Evolutionary conservation across 2,888 invertebrate genomes (phyloP), one percentile per base, ranked within the genome.

Genomic region (Nephrotoma guestfalica): DNA sequence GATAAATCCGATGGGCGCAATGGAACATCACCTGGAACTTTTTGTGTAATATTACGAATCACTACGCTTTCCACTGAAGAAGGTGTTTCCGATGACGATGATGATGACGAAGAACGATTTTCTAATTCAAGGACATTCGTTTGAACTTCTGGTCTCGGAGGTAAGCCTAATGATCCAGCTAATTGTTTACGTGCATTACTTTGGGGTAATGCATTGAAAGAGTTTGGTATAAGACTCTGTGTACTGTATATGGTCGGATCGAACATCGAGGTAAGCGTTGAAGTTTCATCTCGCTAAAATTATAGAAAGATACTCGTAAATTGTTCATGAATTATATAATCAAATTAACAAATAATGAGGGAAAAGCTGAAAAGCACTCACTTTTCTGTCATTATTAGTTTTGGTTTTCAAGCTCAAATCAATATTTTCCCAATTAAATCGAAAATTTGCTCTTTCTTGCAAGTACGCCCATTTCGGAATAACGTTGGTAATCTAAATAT

Each of bases 231-330:
- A 85, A 89, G 86, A 11, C 89, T 88, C 86, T 91, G 91, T 83
- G 89, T 88, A 51, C 89, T 89, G 86, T 90, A 89, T 41, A 90
- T 88, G 6, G 89, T 89, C 9, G 90, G 89, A 87, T 91, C 92
- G 88, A 91, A 91, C 90, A 91, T 90, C 89, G 90, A 90, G 5
- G 91, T 90, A 86, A 92, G 89, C 18, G 90, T 90, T 86, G 91
- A 90, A 87, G 90, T 91, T 88, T 92, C 91, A 89, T 91, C 92
- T 88, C 92, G 90, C 92, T 91, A 89, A 57, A 51, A 89, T 90
- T 89, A 88, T 88, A 84, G n/a, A 84, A 84, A 11, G 9, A 71
- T 30, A 71, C 11, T 18, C 9, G 9, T 71, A 9, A 71, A 9
- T 11, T 30, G 9, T 11, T 18, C 6, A 30, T 7, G 2, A 71